These are phyloP conservation scores for Scolopax mira DNA, from an alignment of 2,113 vertebrate genomes.

Conservation along the genomic window DNA sequence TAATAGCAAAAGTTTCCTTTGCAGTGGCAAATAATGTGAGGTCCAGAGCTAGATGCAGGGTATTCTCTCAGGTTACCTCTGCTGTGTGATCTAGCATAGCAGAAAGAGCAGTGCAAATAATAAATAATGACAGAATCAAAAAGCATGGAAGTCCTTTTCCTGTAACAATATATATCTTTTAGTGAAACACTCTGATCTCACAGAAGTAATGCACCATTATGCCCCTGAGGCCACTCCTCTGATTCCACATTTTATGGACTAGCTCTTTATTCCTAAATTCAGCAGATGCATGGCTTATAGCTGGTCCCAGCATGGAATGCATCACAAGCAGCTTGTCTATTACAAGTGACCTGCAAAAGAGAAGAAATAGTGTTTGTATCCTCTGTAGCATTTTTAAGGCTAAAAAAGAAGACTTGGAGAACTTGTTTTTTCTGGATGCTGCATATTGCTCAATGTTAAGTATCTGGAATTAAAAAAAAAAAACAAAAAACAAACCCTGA, in stretches of 20 bases:
- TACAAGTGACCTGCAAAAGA: constrained; percentile 45
- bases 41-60: neutral
- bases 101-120: neutral
- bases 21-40: neutral
- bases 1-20: neutral
- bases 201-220: constrained; percentile 45
- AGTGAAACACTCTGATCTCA: constrained; percentile 53
- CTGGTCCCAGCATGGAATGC: constrained; percentile 59
- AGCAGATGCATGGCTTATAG: constrained; percentile 54
- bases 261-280: constrained; percentile 54
- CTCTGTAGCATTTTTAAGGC: constrained; percentile 40
- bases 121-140: constrained; percentile 55
- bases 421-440: neutral
- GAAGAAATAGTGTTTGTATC: constrained; percentile 45
- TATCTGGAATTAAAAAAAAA: neutral
- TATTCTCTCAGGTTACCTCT: neutral
- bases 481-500: neutral
- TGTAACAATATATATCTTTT: constrained; percentile 54
- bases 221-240: constrained; percentile 52
- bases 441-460: neutral
- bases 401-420: neutral
- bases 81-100: neutral
- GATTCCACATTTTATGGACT: constrained; percentile 63
- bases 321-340: constrained; percentile 66
- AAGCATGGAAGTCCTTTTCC: constrained; percentile 36